phyloP scores from a whole-genome alignment of 2,797 vertebrate species.

The Lepilemur ruficaudatus region DNA sequence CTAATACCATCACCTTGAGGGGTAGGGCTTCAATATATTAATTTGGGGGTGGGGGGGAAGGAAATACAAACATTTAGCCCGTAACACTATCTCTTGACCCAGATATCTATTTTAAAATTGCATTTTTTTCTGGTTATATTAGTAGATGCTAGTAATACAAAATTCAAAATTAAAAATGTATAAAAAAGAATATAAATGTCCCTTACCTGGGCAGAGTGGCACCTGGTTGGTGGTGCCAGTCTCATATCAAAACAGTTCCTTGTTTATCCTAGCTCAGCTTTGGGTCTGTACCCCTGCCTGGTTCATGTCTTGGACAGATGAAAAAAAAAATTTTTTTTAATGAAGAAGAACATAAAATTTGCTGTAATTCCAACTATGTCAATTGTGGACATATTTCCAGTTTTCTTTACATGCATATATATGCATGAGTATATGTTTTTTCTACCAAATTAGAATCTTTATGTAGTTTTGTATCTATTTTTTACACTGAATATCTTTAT shows the following conservation, averaged over 20 bases:
- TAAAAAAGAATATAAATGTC: background rate
- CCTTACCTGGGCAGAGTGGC: no score
- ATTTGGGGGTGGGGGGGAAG: no score
- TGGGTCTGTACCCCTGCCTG: no score
- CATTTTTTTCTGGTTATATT: background rate
- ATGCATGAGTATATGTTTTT: background rate
- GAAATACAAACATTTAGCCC: background rate
- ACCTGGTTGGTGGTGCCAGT: no score
- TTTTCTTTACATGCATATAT: background rate
- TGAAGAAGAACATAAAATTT: background rate
- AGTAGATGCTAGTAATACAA: background rate
- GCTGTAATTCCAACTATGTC: background rate
- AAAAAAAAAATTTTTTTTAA: no score
- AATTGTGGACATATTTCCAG: background rate
- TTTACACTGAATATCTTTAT: background rate
- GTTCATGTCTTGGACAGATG: no score
- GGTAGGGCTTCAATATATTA: background rate
- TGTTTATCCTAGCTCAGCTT: no score
- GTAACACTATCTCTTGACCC: background rate
- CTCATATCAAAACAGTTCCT: no score
- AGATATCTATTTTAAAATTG: background rate
- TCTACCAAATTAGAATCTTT: background rate
- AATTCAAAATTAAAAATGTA: background rate
- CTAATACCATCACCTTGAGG: background rate
- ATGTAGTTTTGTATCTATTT: background rate